A percentile compares a stretch with the other conserved stretches of the same genome.
Conservation (phyloP, 2,797 vertebrate genomes). For the Liasis olivaceus region DNA sequence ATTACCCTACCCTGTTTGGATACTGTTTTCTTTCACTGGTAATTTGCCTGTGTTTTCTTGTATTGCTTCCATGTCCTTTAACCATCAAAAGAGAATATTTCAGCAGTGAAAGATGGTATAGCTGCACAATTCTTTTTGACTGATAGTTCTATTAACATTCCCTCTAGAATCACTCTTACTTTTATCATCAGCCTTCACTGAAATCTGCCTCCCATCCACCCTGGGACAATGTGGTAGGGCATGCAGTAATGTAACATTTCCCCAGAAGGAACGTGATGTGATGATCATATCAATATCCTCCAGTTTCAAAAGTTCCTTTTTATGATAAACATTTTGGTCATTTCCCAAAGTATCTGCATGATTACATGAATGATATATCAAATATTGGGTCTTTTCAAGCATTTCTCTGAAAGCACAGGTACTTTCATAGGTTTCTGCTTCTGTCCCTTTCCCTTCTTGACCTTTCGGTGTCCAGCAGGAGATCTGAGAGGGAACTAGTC, state of each 20-base stretch:
- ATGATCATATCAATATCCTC: background rate
- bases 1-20: background rate
- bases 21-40: background rate
- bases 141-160: background rate
- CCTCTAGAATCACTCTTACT: background rate
- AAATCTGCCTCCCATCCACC: background rate
- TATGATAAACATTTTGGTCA: background rate
- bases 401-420: background rate
- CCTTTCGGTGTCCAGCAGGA: background rate
- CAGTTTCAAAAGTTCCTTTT: background rate
- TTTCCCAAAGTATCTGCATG: background rate
- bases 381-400: background rate
- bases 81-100: background rate
- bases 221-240: background rate
- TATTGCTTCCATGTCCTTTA: background rate
- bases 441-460: background rate
- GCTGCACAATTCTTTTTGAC: background rate
- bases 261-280: background rate
- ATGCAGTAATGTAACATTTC: background rate
- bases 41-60: background rate
- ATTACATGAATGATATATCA: background rate
- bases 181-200: background rate
- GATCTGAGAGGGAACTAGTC: background rate
- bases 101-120: background rate
- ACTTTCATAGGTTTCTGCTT: background rate